A percentile compares a stretch with the other conserved stretches of the same genome.
Conservation (phyloP, 1,140 invertebrate genomes). For the Drosophila nikananu region DNA sequence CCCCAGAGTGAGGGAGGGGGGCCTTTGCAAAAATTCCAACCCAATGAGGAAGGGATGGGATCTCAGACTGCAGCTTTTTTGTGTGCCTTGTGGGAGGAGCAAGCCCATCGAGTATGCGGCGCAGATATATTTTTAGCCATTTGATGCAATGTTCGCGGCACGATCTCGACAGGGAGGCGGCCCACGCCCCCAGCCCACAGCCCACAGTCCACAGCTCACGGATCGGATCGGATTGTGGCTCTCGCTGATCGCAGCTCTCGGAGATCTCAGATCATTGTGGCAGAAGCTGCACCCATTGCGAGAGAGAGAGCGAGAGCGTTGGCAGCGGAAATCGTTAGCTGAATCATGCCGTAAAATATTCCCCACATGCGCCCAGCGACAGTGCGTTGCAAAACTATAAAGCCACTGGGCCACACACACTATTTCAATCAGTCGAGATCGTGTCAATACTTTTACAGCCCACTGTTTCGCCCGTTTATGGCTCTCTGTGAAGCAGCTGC, state of each 20-base stretch:
- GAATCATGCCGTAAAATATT: conserved; percentile 63
- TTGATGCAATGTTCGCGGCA: conserved; percentile 73
- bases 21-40: conserved; percentile 5
- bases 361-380: conserved; percentile 35
- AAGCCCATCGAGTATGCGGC: conserved; percentile 32
- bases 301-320: conserved; percentile 38
- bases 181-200: conserved; percentile 44
- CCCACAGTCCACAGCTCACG: conserved; percentile 28
- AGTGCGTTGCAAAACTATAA: conserved; percentile 47
- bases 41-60: conserved; percentile 22
- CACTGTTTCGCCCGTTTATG: conserved; percentile 36
- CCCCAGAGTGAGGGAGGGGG: background rate
- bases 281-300: conserved; percentile 59
- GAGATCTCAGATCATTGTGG: conserved; percentile 31
- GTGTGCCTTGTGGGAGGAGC: conserved; percentile 45
- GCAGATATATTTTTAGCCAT: conserved; percentile 66
- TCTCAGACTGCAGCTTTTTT: conserved; percentile 22
- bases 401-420: conserved; percentile 3
- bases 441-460: conserved; percentile 17
- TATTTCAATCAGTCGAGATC: background rate
- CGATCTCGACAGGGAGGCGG: conserved; percentile 52
- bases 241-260: conserved; percentile 13
- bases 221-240: conserved; percentile 8
- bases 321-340: conserved; percentile 77
- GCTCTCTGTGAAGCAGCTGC: conserved; percentile 17